These are phyloP conservation scores for Notocelia uddmanniana DNA, from an alignment of 2,888 invertebrate species.

Conservation along the genomic window DNA sequence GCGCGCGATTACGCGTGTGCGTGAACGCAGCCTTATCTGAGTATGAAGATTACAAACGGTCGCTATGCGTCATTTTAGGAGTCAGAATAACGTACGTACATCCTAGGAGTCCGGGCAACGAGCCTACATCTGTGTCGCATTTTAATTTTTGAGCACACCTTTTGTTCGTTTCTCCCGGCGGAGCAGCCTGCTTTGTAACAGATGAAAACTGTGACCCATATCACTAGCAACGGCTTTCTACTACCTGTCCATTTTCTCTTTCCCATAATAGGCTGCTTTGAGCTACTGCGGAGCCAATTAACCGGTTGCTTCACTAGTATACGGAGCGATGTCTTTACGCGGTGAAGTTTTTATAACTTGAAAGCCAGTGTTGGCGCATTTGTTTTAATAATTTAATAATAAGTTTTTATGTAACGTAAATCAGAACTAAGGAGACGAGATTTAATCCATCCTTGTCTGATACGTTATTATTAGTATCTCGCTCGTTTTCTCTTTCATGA, in stretches of 20 bases:
- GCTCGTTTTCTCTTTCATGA: no score
- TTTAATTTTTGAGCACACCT: constrained; percentile 32
- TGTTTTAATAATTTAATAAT: no score
- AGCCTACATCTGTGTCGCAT: constrained; percentile 29
- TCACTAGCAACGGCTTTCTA: constrained; percentile 26
- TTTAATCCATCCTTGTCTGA: no score
- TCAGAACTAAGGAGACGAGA: no score
- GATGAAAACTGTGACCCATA: constrained; percentile 40
- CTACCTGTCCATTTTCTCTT: constrained; percentile 35
- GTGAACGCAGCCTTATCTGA: no score
- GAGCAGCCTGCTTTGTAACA: constrained; percentile 29
- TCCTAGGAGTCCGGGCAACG: no score
- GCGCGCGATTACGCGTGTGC: no score
- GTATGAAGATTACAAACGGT: no score
- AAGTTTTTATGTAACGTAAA: background rate
- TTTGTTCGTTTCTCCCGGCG: constrained; percentile 31
- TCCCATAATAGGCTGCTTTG: constrained; percentile 30
- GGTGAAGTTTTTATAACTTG: constrained; percentile 29
- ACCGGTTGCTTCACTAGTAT: constrained; percentile 20
- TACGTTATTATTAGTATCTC: no score
- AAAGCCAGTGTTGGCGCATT: background rate
- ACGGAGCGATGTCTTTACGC: constrained; percentile 1
- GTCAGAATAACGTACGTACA: background rate
- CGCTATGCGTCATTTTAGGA: background rate
- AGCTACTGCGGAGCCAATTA: constrained; percentile 23